A percentile compares a stretch with the other conserved stretches of the same genome.
Conservation (phyloP, 2,797 vertebrate genomes). For the Streptopelia turtur region DNA sequence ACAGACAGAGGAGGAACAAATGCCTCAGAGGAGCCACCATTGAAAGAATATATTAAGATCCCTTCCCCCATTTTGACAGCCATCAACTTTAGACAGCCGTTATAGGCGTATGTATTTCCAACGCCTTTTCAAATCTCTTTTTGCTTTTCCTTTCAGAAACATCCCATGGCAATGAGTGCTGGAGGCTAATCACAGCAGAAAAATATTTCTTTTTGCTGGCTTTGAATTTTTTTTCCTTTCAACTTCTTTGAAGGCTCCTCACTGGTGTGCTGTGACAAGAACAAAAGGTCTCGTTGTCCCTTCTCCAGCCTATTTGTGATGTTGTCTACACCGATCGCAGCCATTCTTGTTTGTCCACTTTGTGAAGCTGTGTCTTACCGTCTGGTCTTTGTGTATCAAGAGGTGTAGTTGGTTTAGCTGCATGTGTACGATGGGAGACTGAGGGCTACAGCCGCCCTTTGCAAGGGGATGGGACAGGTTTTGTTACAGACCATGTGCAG, state of each 20-base stretch:
- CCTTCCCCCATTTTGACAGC: not conserved
- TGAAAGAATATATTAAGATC: not conserved
- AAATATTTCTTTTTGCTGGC: not conserved
- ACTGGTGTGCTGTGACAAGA: not conserved
- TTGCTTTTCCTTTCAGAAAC: not conserved
- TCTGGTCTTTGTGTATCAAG: not conserved
- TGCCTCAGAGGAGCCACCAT: not conserved
- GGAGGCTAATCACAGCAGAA: not conserved
- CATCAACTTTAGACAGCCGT: not conserved
- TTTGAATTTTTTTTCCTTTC: conserved; percentile 2
- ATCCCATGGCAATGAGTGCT: not conserved
- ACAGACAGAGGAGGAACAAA: not conserved
- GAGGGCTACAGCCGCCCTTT: not conserved
- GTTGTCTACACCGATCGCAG: not conserved
- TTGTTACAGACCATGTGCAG: not conserved
- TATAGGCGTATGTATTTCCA: not conserved
- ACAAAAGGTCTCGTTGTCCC: not conserved
- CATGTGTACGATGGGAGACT: not conserved
- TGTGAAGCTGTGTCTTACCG: not conserved
- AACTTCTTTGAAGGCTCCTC: not conserved
- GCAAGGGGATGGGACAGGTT: not conserved
- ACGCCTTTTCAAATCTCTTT: not conserved
- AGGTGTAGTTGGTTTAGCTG: not conserved
- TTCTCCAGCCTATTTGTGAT: not conserved
- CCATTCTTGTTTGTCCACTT: not conserved